Conservation (phyloP, 1,140 invertebrate genomes). For the Watersipora subatra region DNA sequence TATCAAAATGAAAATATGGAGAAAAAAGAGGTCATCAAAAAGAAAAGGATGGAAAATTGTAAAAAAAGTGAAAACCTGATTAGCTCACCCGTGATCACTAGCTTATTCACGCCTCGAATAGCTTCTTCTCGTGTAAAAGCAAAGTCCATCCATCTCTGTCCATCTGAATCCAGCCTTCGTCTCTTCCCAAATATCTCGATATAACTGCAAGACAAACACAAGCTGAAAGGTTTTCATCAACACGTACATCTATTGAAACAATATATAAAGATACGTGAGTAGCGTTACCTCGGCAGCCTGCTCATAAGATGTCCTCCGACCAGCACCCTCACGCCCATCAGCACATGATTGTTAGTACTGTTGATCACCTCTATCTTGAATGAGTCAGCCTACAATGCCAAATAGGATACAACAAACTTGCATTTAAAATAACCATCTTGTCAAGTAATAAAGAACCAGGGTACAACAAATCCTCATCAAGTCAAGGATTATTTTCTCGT, state of each 20-base stretch:
- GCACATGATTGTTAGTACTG: constrained; percentile 68
- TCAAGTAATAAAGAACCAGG: no score
- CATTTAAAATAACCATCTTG: no score
- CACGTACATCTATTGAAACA: no score
- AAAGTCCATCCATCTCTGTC: constrained; percentile 77
- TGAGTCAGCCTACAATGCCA: constrained; percentile 56
- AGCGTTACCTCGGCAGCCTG: constrained; percentile 59
- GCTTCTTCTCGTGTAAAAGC: constrained; percentile 87
- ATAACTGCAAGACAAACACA: not conserved
- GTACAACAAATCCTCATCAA: no score
- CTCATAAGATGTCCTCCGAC: constrained; percentile 73
- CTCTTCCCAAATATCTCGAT: not conserved
- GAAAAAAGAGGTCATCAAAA: no score
- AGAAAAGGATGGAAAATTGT: no score
- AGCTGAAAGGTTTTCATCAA: no score
- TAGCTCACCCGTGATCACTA: constrained; percentile 64
- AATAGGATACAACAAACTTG: not conserved
- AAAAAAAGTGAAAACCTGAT: no score
- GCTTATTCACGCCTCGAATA: constrained; percentile 77
- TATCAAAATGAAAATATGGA: no score
- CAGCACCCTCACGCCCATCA: constrained; percentile 63
- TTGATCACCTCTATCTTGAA: constrained; percentile 80
- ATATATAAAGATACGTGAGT: no score
- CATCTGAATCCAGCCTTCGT: not conserved
- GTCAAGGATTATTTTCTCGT: no score